These are phyloP conservation scores for Papilio gigon DNA, from an alignment of 2,888 invertebrate genomes.

Conservation along the genomic window DNA sequence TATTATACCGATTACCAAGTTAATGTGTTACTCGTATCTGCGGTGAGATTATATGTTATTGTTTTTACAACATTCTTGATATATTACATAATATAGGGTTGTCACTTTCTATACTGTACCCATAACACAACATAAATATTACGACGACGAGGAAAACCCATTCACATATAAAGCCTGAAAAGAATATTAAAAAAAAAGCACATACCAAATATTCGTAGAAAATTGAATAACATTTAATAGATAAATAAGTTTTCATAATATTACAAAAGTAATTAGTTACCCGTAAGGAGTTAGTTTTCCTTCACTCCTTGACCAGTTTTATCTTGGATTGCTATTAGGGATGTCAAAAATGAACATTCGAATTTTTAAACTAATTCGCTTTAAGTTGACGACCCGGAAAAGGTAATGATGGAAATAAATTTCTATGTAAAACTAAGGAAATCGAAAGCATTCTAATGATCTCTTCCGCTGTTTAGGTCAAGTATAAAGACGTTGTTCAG, in stretches of 20 bases:
- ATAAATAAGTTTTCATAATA: too few species aligned
- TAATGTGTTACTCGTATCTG: conserved; percentile 24
- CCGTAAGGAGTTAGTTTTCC: too few species aligned
- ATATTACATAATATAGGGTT: conserved; percentile 16
- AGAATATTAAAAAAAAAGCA: too few species aligned
- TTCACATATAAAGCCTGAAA: too few species aligned
- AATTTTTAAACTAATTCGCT: not conserved
- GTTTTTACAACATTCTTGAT: conserved; percentile 28
- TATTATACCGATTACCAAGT: conserved; percentile 20
- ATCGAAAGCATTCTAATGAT: conserved; percentile 21
- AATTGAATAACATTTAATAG: too few species aligned
- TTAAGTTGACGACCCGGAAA: conserved; percentile 19
- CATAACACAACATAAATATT: not conserved
- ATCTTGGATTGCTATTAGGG: not conserved
- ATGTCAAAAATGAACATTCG: not conserved
- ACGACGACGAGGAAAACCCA: not conserved
- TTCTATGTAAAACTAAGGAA: conserved; percentile 13
- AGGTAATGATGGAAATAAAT: conserved; percentile 19
- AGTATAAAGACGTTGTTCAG: not conserved
- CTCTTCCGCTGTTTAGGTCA: conserved; percentile 7
- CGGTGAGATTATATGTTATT: conserved; percentile 16
- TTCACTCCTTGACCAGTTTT: too few species aligned
- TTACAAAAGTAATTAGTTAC: too few species aligned
- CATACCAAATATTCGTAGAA: too few species aligned
- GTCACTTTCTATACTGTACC: not conserved